Evolutionary conservation across 2,113 vertebrate species (phyloP).

Genomic region (Datnioides undecimradiatus): DNA sequence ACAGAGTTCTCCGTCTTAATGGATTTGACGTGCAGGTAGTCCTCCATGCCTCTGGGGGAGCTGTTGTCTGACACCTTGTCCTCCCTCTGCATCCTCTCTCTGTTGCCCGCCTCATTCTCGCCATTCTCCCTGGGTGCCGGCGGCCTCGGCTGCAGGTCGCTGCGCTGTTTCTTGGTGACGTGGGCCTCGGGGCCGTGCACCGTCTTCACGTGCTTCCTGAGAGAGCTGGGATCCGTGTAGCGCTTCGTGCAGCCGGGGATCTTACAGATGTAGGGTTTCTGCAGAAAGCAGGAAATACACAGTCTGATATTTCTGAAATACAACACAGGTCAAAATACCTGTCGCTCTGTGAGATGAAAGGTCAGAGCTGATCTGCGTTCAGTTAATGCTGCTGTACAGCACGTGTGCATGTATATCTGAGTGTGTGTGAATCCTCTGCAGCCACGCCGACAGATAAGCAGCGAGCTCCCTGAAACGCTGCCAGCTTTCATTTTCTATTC

Average conservation of each 20-base stretch:
- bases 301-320: no score
- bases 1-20: conserved; percentile 96
- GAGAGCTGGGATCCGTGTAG: conserved; percentile 98
- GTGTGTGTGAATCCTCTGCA: not conserved
- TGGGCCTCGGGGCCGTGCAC: conserved; percentile 97
- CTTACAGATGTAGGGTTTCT: conserved; percentile 99
- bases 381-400: not conserved
- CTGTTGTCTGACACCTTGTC: conserved; percentile 84
- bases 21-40: conserved; percentile 91
- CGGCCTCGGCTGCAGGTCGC: conserved; percentile 89
- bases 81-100: conserved; percentile 76
- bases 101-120: conserved; percentile 88
- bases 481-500: conserved; percentile 66
- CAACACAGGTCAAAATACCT: no score
- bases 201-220: conserved; percentile 98
- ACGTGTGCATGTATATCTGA: conserved; percentile 6
- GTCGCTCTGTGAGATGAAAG: no score
- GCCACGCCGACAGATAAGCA: conserved; percentile 59
- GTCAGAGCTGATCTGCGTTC: not conserved
- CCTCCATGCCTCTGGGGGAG: conserved; percentile 86
- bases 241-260: conserved; percentile 98
- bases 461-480: conserved; percentile 44
- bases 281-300: not conserved
- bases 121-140: conserved; percentile 87
- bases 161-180: conserved; percentile 95